phyloP scores from a whole-genome alignment of 2,888 invertebrate genomes.

The Papilio gigon region DNA sequence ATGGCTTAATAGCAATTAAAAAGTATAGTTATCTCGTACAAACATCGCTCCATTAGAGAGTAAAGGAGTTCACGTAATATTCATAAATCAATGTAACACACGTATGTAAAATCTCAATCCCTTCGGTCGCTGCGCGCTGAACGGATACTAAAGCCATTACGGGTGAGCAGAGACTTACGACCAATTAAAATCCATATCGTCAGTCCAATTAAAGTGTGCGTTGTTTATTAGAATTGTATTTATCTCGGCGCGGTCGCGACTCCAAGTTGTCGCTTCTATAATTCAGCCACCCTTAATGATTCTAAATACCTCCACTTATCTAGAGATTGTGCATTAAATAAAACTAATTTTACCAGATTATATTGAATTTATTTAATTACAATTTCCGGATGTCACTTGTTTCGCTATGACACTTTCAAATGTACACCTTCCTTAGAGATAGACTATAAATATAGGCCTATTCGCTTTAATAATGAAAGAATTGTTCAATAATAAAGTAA shows the following conservation, averaged over 20 bases:
- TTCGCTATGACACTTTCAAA: not conserved
- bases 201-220: constrained; percentile 73
- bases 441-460: not conserved
- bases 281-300: constrained; percentile 32
- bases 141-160: constrained; percentile 62
- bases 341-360: constrained; percentile 8
- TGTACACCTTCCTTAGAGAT: not conserved
- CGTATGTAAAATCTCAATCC: constrained; percentile 56
- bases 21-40: not conserved
- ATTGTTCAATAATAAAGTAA: not conserved
- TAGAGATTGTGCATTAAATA: not conserved
- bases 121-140: constrained; percentile 56
- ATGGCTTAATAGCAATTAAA: constrained; percentile 35
- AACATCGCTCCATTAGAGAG: constrained; percentile 34
- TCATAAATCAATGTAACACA: constrained; percentile 43
- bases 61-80: constrained; percentile 21
- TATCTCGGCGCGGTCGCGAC: constrained; percentile 57
- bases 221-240: constrained; percentile 71
- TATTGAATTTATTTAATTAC: not conserved
- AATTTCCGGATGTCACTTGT: not conserved
- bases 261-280: constrained; percentile 34
- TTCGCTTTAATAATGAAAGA: not conserved
- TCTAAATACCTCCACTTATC: not conserved
- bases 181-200: constrained; percentile 79
- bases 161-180: constrained; percentile 65